Conservation (phyloP, 2,888 invertebrate species). For the Dryobota labecula region DNA sequence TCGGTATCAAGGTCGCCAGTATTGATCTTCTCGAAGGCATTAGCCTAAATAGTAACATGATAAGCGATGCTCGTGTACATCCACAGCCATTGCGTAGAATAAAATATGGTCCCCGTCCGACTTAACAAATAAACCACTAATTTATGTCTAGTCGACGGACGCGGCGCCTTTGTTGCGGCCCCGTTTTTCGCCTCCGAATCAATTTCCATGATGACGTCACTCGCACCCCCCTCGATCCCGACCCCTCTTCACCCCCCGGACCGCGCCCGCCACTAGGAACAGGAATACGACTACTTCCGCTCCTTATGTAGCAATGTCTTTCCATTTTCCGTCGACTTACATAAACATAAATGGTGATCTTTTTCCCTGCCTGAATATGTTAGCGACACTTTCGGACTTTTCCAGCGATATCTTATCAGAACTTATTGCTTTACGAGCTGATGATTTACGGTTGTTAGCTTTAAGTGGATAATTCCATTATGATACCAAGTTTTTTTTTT, state of each 20-base stretch:
- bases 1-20: slow-evolving; percentile 61
- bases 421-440: slow-evolving; percentile 65
- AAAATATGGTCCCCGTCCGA: slow-evolving; percentile 75
- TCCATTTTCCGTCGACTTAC: slow-evolving; percentile 73
- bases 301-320: slow-evolving; percentile 79
- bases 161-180: slow-evolving; percentile 85
- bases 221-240: slow-evolving; percentile 70
- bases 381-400: slow-evolving; percentile 55
- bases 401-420: slow-evolving; percentile 66
- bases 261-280: slow-evolving; percentile 75
- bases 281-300: slow-evolving; percentile 83
- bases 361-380: slow-evolving; percentile 65
- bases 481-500: slow-evolving; percentile 55
- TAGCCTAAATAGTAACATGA: slow-evolving; percentile 71
- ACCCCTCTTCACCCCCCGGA: slow-evolving; percentile 59
- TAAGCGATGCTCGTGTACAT: slow-evolving; percentile 73
- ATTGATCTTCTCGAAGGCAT: slow-evolving; percentile 66
- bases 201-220: slow-evolving; percentile 88
- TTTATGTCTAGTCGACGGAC: slow-evolving; percentile 82
- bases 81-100: slow-evolving; percentile 72
- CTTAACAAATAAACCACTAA: slow-evolving; percentile 84
- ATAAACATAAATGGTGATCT: slow-evolving; percentile 71
- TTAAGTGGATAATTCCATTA: slow-evolving; percentile 65
- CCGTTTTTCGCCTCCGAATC: slow-evolving; percentile 87
- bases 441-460: slow-evolving; percentile 63